Conservation (phyloP, 2,888 invertebrate genomes). For the Abrostola triplasia region DNA sequence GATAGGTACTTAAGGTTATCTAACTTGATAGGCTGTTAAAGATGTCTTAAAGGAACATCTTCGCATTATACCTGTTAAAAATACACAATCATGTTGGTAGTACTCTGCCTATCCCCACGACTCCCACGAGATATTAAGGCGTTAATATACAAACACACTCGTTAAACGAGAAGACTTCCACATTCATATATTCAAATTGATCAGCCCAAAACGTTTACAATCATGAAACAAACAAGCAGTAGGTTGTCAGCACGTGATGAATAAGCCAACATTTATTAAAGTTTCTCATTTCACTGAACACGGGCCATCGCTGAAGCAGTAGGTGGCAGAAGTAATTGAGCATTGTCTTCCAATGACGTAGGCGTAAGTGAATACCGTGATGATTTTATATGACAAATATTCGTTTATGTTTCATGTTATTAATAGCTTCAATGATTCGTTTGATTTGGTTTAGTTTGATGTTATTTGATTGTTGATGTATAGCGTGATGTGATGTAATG, state of each 20-base stretch:
- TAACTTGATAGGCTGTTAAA: no score
- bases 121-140: no score
- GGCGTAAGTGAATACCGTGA: constrained; percentile 64
- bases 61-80: no score
- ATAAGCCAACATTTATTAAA: constrained; percentile 64
- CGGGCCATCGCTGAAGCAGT: constrained; percentile 63
- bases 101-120: no score
- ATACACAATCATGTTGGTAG: no score
- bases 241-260: constrained; percentile 54
- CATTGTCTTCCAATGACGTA: constrained; percentile 77
- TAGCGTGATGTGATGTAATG: neutral
- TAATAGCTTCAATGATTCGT: constrained; percentile 65
- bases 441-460: constrained; percentile 43
- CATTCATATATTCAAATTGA: constrained; percentile 35
- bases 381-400: constrained; percentile 66
- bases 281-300: constrained; percentile 54
- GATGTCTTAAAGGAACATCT: no score
- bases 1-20: no score
- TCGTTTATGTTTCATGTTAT: constrained; percentile 56
- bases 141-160: neutral
- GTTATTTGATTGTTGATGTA: constrained; percentile 27
- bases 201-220: constrained; percentile 20
- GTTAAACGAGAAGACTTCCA: constrained; percentile 17
- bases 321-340: constrained; percentile 80
- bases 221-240: constrained; percentile 37